Evolutionary conservation across 2,797 vertebrate species (phyloP), one percentile per base, ranked within the genome.

Genomic region (Macropus fuliginosus): DNA sequence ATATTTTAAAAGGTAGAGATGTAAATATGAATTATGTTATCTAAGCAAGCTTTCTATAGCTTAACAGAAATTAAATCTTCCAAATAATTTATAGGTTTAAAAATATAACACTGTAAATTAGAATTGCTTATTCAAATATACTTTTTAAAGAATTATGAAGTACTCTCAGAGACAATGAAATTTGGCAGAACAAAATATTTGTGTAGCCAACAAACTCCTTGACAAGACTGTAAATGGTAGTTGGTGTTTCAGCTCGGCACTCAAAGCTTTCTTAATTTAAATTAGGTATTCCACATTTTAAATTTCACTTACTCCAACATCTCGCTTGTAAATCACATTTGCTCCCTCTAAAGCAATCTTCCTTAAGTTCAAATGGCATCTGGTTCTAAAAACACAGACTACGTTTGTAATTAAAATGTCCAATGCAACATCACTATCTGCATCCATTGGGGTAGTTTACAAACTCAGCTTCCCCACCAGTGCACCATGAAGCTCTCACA

Each of bases 381-480:
- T 99, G 98, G 99, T 99, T 99, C 99, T 99, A 99, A 99, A 99
- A 96, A 99, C 99, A 96, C 99, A 99, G 98, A 99, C 99, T 98
- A 99, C 99, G 56, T 99, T 99, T 98, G 99, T 99, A 98, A 99
- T 98, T 98, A 99, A 99, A 98, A 99, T 99, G 99, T 99, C 99
- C 98, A 99, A 98, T 97, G 99, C 99, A 98, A 99, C 99, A 98
- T 99, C 99, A 97, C 99, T 99, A 98, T 99, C 99, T 92, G 99
- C 99, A 99, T 99, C 99, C 99, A 99, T 99, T 99, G 98, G 99
- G 98, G 98, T 98, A 98, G 98, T 98, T 98, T 98, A 98, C 96
- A 98, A 98, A 98, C 97, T 98, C 97, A 97, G 97, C 95, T 98
- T 93, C 97, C 98, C 95, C 97, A 97, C 96, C 96, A 98, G 97